Base-by-base conservation (phyloP, 1,140 invertebrate species). In the Sarcophaga bullata region DNA sequence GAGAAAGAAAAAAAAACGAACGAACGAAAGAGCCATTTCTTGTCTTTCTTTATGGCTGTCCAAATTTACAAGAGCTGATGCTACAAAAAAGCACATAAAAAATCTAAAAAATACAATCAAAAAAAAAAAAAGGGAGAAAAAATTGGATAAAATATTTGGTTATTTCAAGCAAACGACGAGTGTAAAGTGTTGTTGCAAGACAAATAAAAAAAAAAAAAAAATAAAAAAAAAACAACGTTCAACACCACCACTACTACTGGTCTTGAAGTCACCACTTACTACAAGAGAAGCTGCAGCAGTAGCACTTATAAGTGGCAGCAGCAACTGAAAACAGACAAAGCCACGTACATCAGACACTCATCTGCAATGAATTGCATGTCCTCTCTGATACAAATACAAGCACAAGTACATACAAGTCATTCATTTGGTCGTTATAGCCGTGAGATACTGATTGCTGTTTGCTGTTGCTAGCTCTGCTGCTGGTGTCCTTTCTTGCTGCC, bases 211-310 rank as follows among this genome's bases (percentile, higher is more conserved):
- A 52, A 52, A 52, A 52, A 52, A 52, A 52, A 52, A 0, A 52
- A 10, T n/a, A n/a, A n/a, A n/a, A 4, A 37, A 37, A 37, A 1
- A 4, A 37, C 25, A 37, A 37, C 25, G 25, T 37, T 37, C 25
- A 54, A 54, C 9, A 11, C 52, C 9, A 54, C 52, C 10, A 37
- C 68, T 8, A 73, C 68, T 73, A 75, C 73, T 75, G 73, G 73
- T 75, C 73, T 75, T 75, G n/a, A 75, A 75, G 17, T 46, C 73
- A 75, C 73, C 47, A 47, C 62, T 46, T 37, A 75, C 73, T 75
- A 47, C 62, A 68, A 19, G 19, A 25, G 62, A n/a, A 6, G 62
- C 17, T 8, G 62, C n/a, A 68, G 17, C 62, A 68, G 50, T 52
- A 52, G 50, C 50, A 52, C 8, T 52, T 52, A 9, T 25, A 58